Base-by-base conservation (phyloP, 1,140 invertebrate genomes). In the Epicauta chinensis region DNA sequence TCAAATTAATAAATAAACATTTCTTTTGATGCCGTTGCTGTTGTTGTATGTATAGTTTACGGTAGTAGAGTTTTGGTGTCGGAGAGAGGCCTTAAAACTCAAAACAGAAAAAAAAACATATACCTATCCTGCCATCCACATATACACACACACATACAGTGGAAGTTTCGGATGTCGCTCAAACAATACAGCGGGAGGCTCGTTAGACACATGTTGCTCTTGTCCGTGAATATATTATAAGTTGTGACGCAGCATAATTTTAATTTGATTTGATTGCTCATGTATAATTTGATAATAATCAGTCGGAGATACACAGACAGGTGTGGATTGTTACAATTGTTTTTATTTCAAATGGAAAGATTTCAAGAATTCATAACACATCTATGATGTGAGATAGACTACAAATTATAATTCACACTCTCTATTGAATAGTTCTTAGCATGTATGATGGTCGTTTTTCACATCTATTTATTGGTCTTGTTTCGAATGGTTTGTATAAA, bases 241-340 rank as follows among this genome's bases (percentile, higher is more conserved):
- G 31, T 41, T 56, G 38, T 62, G 60, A 62, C 57, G 43, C 38
- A 57, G 60, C 60, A 58, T 45, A 62, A 59, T 62, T 62, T 62
- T 62, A 62, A 62, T 62, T 62, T 53, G 60, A 62, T 59, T 62
- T 62, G 57, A 62, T 62, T 62, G 54, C 60, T 62, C 55, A 62
- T 55, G 51, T 62, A 62, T 59, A 59, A 62, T 62, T 62, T 62
- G 60, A 62, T 62, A 62, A 62, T 62, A 55, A 62, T 62, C 60
- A 51, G 37, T 16, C 37, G 46, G 43, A n/a, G 36, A 55, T 55
- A 44, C 16, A 31, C 30, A 38, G 51, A 53, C 52, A 52, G 56
- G 34, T 44, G 52, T 42, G 43, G 47, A 53, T 49, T 53, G 50
- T 30, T 42, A 46, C 36, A 36, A 54, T 54, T 54, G 52, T 54